These are phyloP conservation scores for Oncorhynchus gorbuscha DNA, from an alignment of 2,113 vertebrate genomes.

Conservation along the genomic window DNA sequence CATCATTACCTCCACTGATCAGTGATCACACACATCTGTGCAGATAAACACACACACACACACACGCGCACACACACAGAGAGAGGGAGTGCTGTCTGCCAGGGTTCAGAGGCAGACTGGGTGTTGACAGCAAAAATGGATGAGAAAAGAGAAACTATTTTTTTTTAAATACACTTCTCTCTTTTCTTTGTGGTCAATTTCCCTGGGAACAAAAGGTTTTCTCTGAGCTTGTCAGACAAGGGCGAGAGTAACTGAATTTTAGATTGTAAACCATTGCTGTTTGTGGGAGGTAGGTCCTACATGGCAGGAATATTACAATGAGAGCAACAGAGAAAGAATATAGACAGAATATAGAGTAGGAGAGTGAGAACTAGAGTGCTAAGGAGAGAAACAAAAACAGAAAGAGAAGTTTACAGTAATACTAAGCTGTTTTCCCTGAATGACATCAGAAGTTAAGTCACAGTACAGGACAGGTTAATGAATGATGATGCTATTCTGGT, in stretches of 20 bases:
- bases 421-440: not conserved
- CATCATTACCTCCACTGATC: conserved; percentile 19
- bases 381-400: conserved; percentile 6
- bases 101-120: conserved; percentile 54
- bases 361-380: conserved; percentile 23
- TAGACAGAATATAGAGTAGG: conserved; percentile 16
- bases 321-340: not conserved
- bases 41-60: conserved; percentile 9
- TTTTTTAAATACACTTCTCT: conserved; percentile 52
- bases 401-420: not conserved
- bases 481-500: conserved; percentile 41
- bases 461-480: conserved; percentile 45
- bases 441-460: not conserved
- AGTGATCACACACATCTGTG: not conserved
- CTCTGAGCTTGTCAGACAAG: conserved; percentile 45
- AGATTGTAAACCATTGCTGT: conserved; percentile 68
- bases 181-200: conserved; percentile 26
- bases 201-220: conserved; percentile 61
- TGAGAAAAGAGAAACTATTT: conserved; percentile 47
- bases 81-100: conserved; percentile 61
- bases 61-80: no score
- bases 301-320: not conserved
- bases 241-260: conserved; percentile 60
- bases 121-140: conserved; percentile 68
- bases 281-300: conserved; percentile 52